phyloP scores from a whole-genome alignment of 2,797 vertebrate genomes.

The Linurgus olivaceus region DNA sequence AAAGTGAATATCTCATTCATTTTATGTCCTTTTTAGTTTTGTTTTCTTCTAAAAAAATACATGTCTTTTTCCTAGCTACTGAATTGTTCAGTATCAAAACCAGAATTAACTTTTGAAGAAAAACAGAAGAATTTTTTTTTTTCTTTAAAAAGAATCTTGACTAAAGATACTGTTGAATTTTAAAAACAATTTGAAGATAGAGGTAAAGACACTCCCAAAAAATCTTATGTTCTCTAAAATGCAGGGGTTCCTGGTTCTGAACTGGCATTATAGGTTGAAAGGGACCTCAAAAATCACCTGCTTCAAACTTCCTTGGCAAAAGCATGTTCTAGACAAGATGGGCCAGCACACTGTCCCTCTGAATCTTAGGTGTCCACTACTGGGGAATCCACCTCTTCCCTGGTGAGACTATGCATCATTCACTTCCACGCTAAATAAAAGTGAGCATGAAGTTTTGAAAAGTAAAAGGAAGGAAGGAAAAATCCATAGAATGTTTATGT shows the following conservation, averaged over 20 bases:
- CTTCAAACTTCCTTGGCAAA: neutral
- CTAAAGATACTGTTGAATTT: neutral
- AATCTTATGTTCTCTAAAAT: neutral
- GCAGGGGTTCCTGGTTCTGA: neutral
- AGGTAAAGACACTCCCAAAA: neutral
- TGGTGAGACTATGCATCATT: neutral
- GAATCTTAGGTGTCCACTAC: neutral
- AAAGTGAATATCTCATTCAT: neutral
- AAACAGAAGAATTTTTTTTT: neutral
- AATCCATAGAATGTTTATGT: neutral
- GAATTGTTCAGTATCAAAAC: constrained; percentile 22
- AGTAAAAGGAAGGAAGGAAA: neutral
- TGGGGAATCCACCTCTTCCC: neutral
- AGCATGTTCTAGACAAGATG: neutral
- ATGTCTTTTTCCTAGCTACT: neutral
- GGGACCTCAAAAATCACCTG: neutral
- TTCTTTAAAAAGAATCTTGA: neutral
- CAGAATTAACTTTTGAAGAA: constrained; percentile 28
- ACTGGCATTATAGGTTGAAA: neutral
- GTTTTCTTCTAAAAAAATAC: constrained; percentile 39
- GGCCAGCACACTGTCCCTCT: neutral
- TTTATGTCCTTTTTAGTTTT: neutral
- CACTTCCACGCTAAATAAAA: neutral
- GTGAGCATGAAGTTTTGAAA: neutral
- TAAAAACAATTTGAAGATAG: constrained; percentile 28